Base-by-base conservation (phyloP, 2,113 vertebrate species). In the Myrmophylax atrothorax region DNA sequence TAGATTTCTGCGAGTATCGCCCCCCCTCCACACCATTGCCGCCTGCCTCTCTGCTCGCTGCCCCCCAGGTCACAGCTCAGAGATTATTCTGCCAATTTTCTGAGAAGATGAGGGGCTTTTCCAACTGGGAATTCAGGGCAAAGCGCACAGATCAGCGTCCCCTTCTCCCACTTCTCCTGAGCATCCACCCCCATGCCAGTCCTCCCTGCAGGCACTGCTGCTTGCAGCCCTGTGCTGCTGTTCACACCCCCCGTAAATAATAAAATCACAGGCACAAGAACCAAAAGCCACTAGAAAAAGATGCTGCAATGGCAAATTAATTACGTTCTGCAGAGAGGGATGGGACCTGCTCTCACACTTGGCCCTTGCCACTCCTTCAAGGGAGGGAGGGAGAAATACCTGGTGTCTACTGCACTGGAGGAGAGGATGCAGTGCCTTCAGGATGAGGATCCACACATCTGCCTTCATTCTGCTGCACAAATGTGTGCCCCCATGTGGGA, bases 31-130 rank as follows among this genome's bases (percentile, higher is more conserved):
- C 6, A 1, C 83, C 62, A 26, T 3, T 16, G 4, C 84, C 33
- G 6, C 83, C 88, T 25, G 53, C 68, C 46, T 78, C 94, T 70
- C 73, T 47, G 75, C 91, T 95, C 4, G 6, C 89, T 87, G 70
- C 52, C 68, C 93, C 90, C 49, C 55, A 68, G 91, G 93, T 91
- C 95, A 87, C 91, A 91, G 93, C 84, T 93, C 73, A 26, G 68
- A 84, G 89, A 93, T 93, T 85, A 96, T 90, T 72, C 84, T 89
- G 94, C 89, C 96, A 95, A 94, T 96, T 93, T 96, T 93, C 84
- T 67, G 92, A 89, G 90, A 84, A 94, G 84, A 92, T 84, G 59
- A 73, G 78, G 83, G 84, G 38, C 86, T 92, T 93, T 96, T 96
- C 94, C 91, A 92, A 94, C 78, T 70, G 92, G 92, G 97, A 91